A percentile compares a stretch with the other conserved stretches of the same genome.
Evolutionary conservation across 1,140 invertebrate species (phyloP).

Genomic region (Atta cephalotes): DNA sequence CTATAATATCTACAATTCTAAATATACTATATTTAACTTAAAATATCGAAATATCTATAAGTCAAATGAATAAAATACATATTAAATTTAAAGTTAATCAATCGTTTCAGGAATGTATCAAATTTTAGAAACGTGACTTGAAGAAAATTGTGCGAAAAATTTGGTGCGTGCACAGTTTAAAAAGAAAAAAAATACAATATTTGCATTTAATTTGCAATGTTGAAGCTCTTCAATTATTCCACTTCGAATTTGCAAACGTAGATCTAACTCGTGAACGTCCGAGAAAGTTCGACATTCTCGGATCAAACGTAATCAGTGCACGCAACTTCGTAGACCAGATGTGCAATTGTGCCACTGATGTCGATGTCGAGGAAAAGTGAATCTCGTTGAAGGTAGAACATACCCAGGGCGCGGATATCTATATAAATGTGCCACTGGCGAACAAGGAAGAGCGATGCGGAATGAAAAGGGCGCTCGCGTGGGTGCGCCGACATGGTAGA

Average conservation of each 20-base stretch:
- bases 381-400: conserved; percentile 27
- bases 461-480: conserved; percentile 71
- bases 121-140: background rate
- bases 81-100: no score
- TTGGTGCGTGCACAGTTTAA: no score
- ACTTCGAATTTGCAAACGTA: background rate
- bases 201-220: no score
- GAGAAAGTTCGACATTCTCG: conserved; percentile 52
- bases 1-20: no score
- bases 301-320: conserved; percentile 45
- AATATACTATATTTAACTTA: no score
- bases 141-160: background rate
- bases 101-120: background rate
- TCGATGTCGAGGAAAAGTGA: conserved; percentile 34
- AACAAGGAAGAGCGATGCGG: conserved; percentile 50
- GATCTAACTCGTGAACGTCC: background rate
- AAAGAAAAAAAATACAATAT: background rate
- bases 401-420: conserved; percentile 22
- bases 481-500: conserved; percentile 76
- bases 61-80: no score
- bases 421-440: conserved; percentile 1
- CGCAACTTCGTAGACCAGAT: conserved; percentile 63
- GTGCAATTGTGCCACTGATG: conserved; percentile 69
- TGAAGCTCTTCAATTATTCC: background rate
- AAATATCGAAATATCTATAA: no score